phyloP scores from a whole-genome alignment of 2,888 invertebrate species.

The Sinohyriopsis cumingii region DNA sequence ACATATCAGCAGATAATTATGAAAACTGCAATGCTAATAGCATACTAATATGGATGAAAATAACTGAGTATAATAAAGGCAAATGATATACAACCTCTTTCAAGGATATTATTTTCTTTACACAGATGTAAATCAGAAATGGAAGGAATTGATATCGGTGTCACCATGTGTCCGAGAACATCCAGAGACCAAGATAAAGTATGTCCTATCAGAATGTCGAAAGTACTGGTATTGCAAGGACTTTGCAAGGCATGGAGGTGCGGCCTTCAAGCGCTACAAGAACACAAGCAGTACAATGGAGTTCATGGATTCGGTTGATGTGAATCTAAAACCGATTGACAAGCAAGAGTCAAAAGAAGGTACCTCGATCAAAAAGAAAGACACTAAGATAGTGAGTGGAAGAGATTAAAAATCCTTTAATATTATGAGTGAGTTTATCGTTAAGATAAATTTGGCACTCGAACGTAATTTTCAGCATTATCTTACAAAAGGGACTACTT shows the following conservation, averaged over 20 bases:
- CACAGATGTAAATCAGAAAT: constrained; percentile 2
- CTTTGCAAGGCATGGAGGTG: constrained; percentile 5
- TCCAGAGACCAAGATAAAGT: neutral
- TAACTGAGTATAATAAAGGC: too few relatives aligned
- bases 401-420: too few relatives aligned
- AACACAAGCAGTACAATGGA: neutral
- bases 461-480: too few relatives aligned
- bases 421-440: too few relatives aligned
- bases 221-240: constrained; percentile 13
- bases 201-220: constrained; percentile 10
- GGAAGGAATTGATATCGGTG: constrained; percentile 3
- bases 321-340: constrained; percentile 3
- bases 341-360: constrained; percentile 9
- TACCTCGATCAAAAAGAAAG: neutral
- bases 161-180: constrained; percentile 2
- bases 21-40: too few relatives aligned
- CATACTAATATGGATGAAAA: too few relatives aligned
- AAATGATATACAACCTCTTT: too few relatives aligned
- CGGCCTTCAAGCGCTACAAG: constrained; percentile 10
- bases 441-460: too few relatives aligned
- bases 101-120: neutral
- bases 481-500: too few relatives aligned
- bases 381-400: neutral
- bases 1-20: too few relatives aligned
- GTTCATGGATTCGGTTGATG: constrained; percentile 9